Base-by-base conservation (phyloP, 2,888 invertebrate species). In the Hedya salicella region DNA sequence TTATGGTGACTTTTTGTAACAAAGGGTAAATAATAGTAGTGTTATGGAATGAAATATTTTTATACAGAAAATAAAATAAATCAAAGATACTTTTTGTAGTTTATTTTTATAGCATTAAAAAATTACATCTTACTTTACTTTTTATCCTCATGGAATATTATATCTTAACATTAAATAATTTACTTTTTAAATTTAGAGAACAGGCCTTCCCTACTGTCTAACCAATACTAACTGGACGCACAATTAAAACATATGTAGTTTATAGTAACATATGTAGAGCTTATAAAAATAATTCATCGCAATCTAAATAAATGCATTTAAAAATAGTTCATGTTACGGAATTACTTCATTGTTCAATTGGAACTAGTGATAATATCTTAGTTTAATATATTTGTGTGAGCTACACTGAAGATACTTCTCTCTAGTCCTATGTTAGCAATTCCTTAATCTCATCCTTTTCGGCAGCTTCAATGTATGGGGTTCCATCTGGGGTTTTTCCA, bases 361-460 rank as follows among this genome's bases (percentile, higher is more conserved):
- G 62, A 61, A 54, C 72, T 78, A 80, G 68, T 80, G 79, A 82
- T 82, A 81, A 78, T 74, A 78, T 79, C 75, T 83, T 83, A 86
- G 85, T 79, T 80, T 79, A 76, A 82, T 83, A 83, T 73, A 75
- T 80, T 79, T 67, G 66, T 62, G 71, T 71, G 68, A 71, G 70
- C 70, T 69, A 73, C 73, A 70, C 61, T 68, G 11, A 68, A 71
- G 59, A 71, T 71, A 70, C 63, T 71, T 69, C 30, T 57, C 64
- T 60, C 61, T 46, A 71, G 59, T 77, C 78, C 73, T 92, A 90
- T 90, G 89, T 87, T 69, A 92, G 82, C 57, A 98, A 93, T 79
- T 95, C 95, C 89, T 97, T 96, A 78, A 98, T 98, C 90, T 98
- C 98, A 72, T 96, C 96, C 82, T 96, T 97, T 85, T 98, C 98